Percentiles rank a stretch among this genome's conserved stretches.
Evolutionary conservation across 2,888 invertebrate species (phyloP).

Genomic region (Plutella xylostella): DNA sequence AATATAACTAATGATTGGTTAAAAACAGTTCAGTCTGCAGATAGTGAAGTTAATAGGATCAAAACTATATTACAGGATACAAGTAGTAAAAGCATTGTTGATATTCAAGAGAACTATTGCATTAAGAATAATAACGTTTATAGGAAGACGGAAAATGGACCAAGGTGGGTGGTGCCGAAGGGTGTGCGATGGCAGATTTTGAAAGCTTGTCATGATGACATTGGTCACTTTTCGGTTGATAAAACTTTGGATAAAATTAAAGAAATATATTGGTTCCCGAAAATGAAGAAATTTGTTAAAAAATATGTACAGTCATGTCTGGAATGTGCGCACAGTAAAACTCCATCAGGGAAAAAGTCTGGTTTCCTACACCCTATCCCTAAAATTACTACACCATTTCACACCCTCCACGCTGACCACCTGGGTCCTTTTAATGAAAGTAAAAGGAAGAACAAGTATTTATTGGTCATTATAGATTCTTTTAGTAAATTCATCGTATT

Average conservation of each 20-base stretch:
- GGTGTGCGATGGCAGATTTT: conserved; percentile 16
- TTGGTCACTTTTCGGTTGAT: conserved; percentile 18
- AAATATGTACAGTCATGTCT: conserved; percentile 19
- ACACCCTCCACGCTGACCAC: conserved; percentile 23
- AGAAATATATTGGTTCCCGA: conserved; percentile 21
- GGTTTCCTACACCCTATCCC: conserved; percentile 20
- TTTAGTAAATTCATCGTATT: conserved; percentile 16
- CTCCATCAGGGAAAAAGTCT: conserved; percentile 15
- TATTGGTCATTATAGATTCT: conserved; percentile 14
- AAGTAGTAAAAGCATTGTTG: no score
- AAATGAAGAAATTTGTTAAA: conserved; percentile 18
- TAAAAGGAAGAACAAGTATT: conserved; percentile 13
- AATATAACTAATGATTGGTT: no score
- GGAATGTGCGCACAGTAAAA: conserved; percentile 19
- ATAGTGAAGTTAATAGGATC: no score
- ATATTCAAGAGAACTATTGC: conserved; percentile 9
- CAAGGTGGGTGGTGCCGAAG: conserved; percentile 14
- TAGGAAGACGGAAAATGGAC: not conserved
- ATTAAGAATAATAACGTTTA: not conserved
- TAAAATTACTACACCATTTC: conserved; percentile 18
- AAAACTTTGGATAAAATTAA: conserved; percentile 18
- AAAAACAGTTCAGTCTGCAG: no score
- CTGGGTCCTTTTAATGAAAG: conserved; percentile 18
- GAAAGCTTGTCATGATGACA: conserved; percentile 15
- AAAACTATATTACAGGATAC: not conserved